Evolutionary conservation across 35 echinoderm and acorn worm species (phyloP), one percentile per base, ranked within the genome.

Genomic region (Acanthaster planci): DNA sequence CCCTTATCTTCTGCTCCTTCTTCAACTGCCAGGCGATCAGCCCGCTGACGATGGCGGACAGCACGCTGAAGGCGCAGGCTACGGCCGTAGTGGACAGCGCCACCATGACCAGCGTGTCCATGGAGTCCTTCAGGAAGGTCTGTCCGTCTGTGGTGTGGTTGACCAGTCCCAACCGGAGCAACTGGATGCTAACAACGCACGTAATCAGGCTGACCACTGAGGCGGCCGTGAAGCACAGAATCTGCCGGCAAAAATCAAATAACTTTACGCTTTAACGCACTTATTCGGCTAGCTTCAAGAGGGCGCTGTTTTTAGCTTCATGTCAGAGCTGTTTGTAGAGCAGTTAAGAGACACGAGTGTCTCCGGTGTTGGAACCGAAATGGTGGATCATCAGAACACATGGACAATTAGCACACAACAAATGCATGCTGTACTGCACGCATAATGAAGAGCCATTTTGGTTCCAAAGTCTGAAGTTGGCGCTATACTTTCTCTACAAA

Each of bases 101-200:
- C 22, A 93, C 78, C 50, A 85, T 60, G 35, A 89, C 82, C 2
- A 68, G 36, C 16, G 56, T 76, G 44, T 93, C 92, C 34, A 83
- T 38, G n/a, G 88, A 50, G 15, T 93, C 82, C 76, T 93, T 93
- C 16, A 88, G 53, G 78, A 88, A 93, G n/a, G 87, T 93, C 31
- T 93, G 86, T 52, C 92, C 92, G 44, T 84, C 82, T 21, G 92
- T 88, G 51, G 92, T 93, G 39, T 89, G 92, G 52, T 93, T 78
- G 22, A 93, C 92, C 8, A 93, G 86, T 8, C 92, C 92, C 27
- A 93, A 59, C 12, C 92, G 75, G 37, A 93, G 77, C 19, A 93
- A 44, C 37, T 93, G 92, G 50, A 93, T 84, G 37, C 82, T 84
- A 18, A 93, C 78, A 22, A 85, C 76, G 30, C 92, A 76, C 0